These are phyloP conservation scores for Lasioglossum marginatum DNA, from an alignment of 2,888 invertebrate species.

Conservation along the genomic window DNA sequence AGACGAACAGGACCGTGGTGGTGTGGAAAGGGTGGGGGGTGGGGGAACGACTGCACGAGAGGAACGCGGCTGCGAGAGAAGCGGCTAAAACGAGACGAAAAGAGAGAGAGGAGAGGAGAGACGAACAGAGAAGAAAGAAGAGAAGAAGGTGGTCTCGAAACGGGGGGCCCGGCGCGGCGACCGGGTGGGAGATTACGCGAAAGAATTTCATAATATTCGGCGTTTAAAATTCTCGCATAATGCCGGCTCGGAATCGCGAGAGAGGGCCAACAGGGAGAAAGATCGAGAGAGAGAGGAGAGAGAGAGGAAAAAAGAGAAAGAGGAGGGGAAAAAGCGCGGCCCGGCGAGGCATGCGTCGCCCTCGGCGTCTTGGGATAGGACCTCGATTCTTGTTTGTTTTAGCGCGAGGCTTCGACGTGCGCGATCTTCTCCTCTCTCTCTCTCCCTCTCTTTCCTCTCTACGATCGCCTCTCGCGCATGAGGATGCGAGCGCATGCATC, in stretches of 20 bases:
- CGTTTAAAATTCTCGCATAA: conserved; percentile 81
- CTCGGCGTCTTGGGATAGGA: conserved; percentile 81
- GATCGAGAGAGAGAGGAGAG: neutral
- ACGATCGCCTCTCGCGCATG: neutral
- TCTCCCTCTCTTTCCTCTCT: neutral
- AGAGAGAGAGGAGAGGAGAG: neutral
- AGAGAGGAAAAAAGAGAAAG: conserved; percentile 6
- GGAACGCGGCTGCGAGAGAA: conserved; percentile 4
- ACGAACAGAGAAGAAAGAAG: conserved; percentile 8
- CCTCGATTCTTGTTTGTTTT: conserved; percentile 81
- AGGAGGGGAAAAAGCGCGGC: conserved; percentile 37
- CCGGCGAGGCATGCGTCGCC: conserved; percentile 76
- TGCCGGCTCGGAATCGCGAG: conserved; percentile 58
- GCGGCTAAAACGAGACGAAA: neutral
- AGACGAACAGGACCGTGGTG: conserved; percentile 6
- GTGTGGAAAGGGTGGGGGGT: neutral
- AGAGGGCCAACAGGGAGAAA: conserved; percentile 24
- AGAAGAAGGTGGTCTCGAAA: conserved; percentile 33
- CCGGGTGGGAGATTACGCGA: conserved; percentile 73
- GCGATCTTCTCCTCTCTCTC: conserved; percentile 12
- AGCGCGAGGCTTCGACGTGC: conserved; percentile 65
- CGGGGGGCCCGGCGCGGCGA: conserved; percentile 39
- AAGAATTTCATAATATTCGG: conserved; percentile 81
- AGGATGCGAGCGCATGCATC: conserved; percentile 21
- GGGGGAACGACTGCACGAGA: neutral